Conservation (phyloP, 2,113 vertebrate genomes). For the Polypterus senegalus region DNA sequence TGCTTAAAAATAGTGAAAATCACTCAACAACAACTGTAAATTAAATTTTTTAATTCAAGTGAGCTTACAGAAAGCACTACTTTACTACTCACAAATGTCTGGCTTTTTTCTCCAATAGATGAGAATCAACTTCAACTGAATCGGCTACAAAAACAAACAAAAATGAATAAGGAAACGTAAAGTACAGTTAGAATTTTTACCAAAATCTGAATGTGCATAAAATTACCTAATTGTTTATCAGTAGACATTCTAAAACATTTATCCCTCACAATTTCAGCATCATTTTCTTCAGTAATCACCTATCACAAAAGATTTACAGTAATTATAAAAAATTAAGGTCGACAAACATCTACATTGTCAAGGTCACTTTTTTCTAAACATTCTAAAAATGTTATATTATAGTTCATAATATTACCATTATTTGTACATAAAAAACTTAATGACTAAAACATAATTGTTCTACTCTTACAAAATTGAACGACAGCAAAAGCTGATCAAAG, state of each 20-base stretch:
- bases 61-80: neutral
- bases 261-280: conserved; percentile 12
- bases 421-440: conserved; percentile 1
- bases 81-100: conserved; percentile 50
- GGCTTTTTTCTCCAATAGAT: conserved; percentile 32
- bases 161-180: conserved; percentile 4
- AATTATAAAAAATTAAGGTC: neutral
- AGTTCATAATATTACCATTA: neutral
- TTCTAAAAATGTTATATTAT: neutral
- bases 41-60: neutral
- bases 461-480: neutral
- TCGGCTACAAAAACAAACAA: conserved; percentile 46
- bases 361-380: too few species aligned
- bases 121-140: conserved; percentile 53
- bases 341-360: too few species aligned
- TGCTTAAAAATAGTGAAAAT: neutral
- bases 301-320: conserved; percentile 19
- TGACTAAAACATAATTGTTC: neutral
- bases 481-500: too few species aligned
- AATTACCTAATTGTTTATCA: conserved; percentile 31
- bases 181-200: neutral
- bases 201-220: neutral
- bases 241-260: conserved; percentile 3
- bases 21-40: neutral
- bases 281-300: conserved; percentile 20